Evolutionary conservation across 2,113 vertebrate genomes (phyloP).

Genomic region (Reinhardtius hippoglossoides): DNA sequence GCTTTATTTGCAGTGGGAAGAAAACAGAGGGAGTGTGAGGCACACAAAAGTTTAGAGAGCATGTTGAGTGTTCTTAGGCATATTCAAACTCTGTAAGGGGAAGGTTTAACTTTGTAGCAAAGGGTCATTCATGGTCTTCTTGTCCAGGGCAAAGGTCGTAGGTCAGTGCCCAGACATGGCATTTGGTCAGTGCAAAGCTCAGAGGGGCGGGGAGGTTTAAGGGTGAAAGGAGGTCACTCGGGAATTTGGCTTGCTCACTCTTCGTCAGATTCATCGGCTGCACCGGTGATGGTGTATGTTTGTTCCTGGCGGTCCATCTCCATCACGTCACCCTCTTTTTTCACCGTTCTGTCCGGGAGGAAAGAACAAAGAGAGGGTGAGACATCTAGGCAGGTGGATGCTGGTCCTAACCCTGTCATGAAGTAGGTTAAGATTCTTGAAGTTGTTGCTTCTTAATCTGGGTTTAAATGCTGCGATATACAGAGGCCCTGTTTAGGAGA

Average conservation of each 20-base stretch:
- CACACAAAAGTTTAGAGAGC: conserved; percentile 54
- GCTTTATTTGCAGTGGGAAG: conserved; percentile 73
- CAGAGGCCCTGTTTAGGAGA: conserved; percentile 5
- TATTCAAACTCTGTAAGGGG: conserved; percentile 42
- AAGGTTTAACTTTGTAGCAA: conserved; percentile 44
- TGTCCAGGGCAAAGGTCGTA: conserved; percentile 71
- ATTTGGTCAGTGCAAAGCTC: conserved; percentile 69
- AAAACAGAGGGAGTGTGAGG: conserved; percentile 25
- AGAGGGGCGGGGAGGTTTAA: conserved; percentile 54
- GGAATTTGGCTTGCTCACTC: conserved; percentile 62
- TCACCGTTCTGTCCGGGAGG: conserved; percentile 69
- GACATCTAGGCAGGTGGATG: not conserved
- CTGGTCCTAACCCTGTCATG: not conserved
- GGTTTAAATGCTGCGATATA: not conserved
- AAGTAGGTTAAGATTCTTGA: not conserved
- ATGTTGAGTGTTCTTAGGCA: conserved; percentile 38
- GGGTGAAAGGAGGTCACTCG: conserved; percentile 64
- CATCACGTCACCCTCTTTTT: conserved; percentile 75
- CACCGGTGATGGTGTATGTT: conserved; percentile 80
- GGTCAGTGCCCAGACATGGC: conserved; percentile 72
- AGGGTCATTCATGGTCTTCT: conserved; percentile 61
- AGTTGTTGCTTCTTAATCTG: not conserved
- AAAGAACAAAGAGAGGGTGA: not conserved
- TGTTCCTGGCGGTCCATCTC: conserved; percentile 80
- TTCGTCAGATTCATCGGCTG: conserved; percentile 81